phyloP scores from a whole-genome alignment of 2,888 invertebrate species.

The Blastobasis lacticolella region DNA sequence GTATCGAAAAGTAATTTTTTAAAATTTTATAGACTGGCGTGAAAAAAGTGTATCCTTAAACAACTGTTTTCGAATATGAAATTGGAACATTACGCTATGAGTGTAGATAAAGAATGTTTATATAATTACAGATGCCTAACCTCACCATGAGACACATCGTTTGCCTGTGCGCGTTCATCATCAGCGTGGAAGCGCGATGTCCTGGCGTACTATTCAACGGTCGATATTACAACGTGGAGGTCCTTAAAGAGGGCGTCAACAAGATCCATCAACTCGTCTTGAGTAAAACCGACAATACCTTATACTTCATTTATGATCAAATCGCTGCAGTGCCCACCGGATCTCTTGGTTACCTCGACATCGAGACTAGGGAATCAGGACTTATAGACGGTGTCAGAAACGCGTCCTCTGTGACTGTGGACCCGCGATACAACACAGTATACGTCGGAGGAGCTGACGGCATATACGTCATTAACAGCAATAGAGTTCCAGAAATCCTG shows the following conservation, averaged over 20 bases:
- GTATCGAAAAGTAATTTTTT: too few species aligned
- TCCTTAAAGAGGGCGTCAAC: slow-evolving; percentile 53
- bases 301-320: slow-evolving; percentile 55
- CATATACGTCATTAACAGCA: slow-evolving; percentile 41
- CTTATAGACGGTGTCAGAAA: slow-evolving; percentile 47
- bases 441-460: slow-evolving; percentile 55
- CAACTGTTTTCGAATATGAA: too few species aligned
- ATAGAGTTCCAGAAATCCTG: slow-evolving; percentile 38
- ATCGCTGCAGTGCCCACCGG: slow-evolving; percentile 30
- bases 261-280: slow-evolving; percentile 40
- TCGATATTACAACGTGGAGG: slow-evolving; percentile 43
- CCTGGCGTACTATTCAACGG: slow-evolving; percentile 40
- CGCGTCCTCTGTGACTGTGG: slow-evolving; percentile 50
- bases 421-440: slow-evolving; percentile 39
- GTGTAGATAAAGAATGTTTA: too few species aligned
- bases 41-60: too few species aligned
- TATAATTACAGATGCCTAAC: too few species aligned
- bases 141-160: too few species aligned
- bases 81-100: too few species aligned
- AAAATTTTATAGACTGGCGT: too few species aligned
- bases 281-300: slow-evolving; percentile 44
- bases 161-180: too few species aligned
- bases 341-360: slow-evolving; percentile 38
- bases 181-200: slow-evolving; percentile 28
- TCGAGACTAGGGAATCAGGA: slow-evolving; percentile 31